Evolutionary conservation across 2,113 vertebrate species (phyloP), one percentile per base, ranked within the genome.

Genomic region (Monopterus albus): DNA sequence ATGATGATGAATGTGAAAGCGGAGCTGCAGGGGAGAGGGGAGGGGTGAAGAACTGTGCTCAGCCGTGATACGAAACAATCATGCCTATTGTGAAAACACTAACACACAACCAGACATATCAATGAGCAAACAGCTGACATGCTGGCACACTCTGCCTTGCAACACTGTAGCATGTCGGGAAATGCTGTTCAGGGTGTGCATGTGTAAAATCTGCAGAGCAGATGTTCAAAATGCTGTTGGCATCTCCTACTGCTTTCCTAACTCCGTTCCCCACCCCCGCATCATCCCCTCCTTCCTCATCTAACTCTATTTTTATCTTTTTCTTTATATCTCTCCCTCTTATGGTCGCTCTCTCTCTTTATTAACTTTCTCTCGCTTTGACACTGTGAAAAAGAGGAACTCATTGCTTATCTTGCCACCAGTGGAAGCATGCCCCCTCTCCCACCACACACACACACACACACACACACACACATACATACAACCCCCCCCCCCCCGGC

Each of bases 211-310:
- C 67, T 47, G 66, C 66, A 52, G 53, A 63, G 56, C 31, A 57
- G 53, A 85, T 89, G 86, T 78, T 85, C 25, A 76, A 73, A 85
- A 81, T 49, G 74, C 79, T 69, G 64, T 33, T 62, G 51, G 68
- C 73, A 62, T 81, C 73, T 81, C 70, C 63, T 74, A 55, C 79
- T 82, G 61, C 72, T 79, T 49, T 33, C 46, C 59, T 47, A 65
- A 62, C 23, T 7, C 18, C 43, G 18, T 43, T 12, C 1, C 12
- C 12, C 17, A 36, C 33, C 28, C 8, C 23, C 29, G 23, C 5
- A 31, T 40, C 47, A 9, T 29, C 39, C n/a, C 38, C 20, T 23
- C 50, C 11, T n/a, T 2, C 13, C 31, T 61, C 59, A 47, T 68
- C 45, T 45, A 50, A 28, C 29, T 59, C 50, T 55, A 68, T 85